A percentile compares a stretch with the other conserved stretches of the same genome.
Conservation (phyloP, 2,888 invertebrate genomes). For the Masnerella sp. region DNA sequence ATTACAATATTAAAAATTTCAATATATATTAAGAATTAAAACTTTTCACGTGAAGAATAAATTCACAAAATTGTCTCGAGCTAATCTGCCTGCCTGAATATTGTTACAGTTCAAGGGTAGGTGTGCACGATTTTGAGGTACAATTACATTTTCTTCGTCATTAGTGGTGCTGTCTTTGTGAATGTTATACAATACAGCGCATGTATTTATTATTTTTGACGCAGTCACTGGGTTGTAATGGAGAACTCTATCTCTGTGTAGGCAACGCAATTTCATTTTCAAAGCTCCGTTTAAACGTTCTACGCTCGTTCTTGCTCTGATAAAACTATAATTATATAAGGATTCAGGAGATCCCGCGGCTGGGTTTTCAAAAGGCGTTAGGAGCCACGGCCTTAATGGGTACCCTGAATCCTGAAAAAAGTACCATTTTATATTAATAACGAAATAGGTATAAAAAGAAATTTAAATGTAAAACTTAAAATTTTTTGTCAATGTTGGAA, state of each 20-base stretch:
- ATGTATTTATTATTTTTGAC: conserved; percentile 11
- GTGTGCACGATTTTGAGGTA: neutral
- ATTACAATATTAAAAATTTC: no score
- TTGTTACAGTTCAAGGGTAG: neutral
- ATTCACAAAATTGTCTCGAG: neutral
- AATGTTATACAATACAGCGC: conserved; percentile 1
- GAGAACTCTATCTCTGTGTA: conserved; percentile 6
- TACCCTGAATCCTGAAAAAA: no score
- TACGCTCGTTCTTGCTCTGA: neutral
- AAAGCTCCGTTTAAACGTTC: conserved; percentile 3
- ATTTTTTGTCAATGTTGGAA: no score
- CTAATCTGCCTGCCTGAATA: neutral
- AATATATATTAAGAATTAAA: no score
- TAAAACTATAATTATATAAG: neutral
- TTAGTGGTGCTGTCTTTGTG: neutral
- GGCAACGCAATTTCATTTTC: neutral
- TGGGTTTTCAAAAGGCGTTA: no score
- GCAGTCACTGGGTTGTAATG: conserved; percentile 10
- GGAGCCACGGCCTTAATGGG: no score
- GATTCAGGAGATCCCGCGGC: neutral
- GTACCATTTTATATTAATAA: no score
- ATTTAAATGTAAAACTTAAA: no score
- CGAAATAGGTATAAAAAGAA: no score
- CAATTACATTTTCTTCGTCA: neutral
- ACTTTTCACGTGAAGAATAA: neutral